phyloP scores from a whole-genome alignment of 23 tunicate species.

The Styela plicata region DNA sequence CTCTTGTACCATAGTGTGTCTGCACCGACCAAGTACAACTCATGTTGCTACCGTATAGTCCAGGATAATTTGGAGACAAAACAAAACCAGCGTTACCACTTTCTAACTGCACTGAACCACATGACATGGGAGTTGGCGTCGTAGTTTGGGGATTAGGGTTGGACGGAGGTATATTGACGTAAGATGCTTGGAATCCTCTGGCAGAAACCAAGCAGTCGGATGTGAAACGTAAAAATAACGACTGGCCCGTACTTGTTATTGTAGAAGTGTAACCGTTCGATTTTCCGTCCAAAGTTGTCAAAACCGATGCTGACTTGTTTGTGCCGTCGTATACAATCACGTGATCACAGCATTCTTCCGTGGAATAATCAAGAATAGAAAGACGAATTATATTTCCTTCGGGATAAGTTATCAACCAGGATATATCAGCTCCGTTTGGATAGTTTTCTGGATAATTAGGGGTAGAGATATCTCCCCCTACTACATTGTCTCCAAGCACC shows the following conservation, averaged over 20 bases:
- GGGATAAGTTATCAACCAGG: constrained; percentile 19
- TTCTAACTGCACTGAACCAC: neutral
- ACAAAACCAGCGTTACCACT: neutral
- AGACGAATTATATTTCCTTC: neutral
- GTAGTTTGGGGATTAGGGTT: no score
- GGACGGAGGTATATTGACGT: neutral
- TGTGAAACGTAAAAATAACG: constrained; percentile 20
- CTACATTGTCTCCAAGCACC: neutral
- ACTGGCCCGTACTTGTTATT: neutral
- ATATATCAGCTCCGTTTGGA: constrained; percentile 7
- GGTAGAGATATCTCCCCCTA: neutral
- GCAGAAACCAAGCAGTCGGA: constrained; percentile 16
- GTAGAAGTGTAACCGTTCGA: no score
- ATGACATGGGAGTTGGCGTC: neutral
- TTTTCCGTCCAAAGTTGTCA: constrained; percentile 1
- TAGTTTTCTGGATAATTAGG: constrained; percentile 26
- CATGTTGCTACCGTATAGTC: neutral
- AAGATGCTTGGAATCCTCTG: constrained; percentile 22
- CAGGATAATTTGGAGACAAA: constrained; percentile 11
- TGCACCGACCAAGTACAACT: neutral
- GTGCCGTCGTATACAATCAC: constrained; percentile 31
- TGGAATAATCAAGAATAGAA: neutral
- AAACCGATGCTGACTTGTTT: neutral
- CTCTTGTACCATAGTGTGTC: neutral
- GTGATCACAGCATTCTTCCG: constrained; percentile 16